Base-by-base conservation (phyloP, 2,113 vertebrate species). In the Aix galericulata region DNA sequence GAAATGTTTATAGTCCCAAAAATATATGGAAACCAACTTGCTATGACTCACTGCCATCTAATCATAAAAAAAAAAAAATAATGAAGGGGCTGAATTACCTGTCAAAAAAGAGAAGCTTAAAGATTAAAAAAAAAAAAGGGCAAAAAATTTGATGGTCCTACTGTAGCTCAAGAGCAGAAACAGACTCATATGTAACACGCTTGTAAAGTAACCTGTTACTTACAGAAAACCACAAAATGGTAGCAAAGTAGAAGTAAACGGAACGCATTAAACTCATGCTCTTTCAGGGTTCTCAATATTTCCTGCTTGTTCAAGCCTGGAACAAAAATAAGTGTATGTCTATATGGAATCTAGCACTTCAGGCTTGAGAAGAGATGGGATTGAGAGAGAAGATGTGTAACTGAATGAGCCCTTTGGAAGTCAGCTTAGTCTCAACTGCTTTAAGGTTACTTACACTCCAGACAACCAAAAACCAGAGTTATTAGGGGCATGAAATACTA, bases 31-130 rank as follows among this genome's bases (percentile, higher is more conserved):
- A 89, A n/a, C 27, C 71, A 91, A 36, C 67, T 76, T 79, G 62
- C 68, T 82, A 59, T 13, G 40, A 46, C 42, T 80, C 48, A 63
- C 13, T 80, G 68, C 53, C 67, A 72, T 73, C 17, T 31, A 79
- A 31, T 63, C 63, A 52, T 46, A 83, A 23, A 92, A 94, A 90
- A 31, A 36, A 60, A n/a, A n/a, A n/a, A n/a, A n/a, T n/a, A 22
- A 60, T 1, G 6, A 93, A 67, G 48, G 40, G 27, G 63, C 27
- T 67, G 32, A 50, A 46, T 31, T n/a, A 46, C 21, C 38, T 62
- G 29, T 29, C 77, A 77, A 36, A 12, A 71, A 8, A 16, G 29
- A 53, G 12, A 55, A 82, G 75, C 7, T 26, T 48, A 29, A 0
- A 38, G 5, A 58, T 53, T 64, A 1, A 21, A 29, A 77, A 46